Percentiles rank a stretch among this genome's conserved stretches.
phyloP scores from a whole-genome alignment of 2,888 invertebrate genomes.

The Unio pictorum region DNA sequence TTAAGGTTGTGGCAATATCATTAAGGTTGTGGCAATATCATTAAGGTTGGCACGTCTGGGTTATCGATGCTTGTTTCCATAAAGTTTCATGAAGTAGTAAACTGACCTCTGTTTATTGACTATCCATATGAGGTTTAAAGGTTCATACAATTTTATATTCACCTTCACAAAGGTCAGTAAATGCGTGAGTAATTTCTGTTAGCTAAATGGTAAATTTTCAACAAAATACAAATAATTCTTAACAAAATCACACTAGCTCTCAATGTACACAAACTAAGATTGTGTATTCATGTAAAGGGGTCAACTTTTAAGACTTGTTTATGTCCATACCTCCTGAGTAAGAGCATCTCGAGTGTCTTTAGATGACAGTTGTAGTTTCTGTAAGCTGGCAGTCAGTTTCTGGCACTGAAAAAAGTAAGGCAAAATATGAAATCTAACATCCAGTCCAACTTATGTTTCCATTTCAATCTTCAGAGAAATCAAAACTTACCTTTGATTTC shows the following conservation, averaged over 20 bases:
- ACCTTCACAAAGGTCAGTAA: constrained; percentile 1
- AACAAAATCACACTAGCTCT: not conserved
- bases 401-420: constrained; percentile 52
- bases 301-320: not conserved
- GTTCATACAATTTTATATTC: not conserved
- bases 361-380: constrained; percentile 66
- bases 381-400: constrained; percentile 66
- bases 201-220: too few relatives aligned
- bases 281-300: not conserved
- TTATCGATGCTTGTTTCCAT: too few relatives aligned
- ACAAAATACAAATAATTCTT: too few relatives aligned
- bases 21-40: too few relatives aligned
- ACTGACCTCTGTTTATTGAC: too few relatives aligned
- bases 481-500: too few relatives aligned
- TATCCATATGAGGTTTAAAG: too few relatives aligned
- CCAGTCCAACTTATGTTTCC: not conserved
- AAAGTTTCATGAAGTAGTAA: too few relatives aligned
- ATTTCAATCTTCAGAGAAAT: not conserved
- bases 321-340: constrained; percentile 62
- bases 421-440: not conserved
- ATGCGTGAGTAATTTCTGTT: not conserved
- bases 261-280: not conserved
- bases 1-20: too few relatives aligned
- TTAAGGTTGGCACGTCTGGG: too few relatives aligned
- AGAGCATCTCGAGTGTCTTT: constrained; percentile 68